Evolutionary conservation across 2,113 vertebrate species (phyloP), one percentile per base, ranked within the genome.

Genomic region (Psilopsiagon aymara): DNA sequence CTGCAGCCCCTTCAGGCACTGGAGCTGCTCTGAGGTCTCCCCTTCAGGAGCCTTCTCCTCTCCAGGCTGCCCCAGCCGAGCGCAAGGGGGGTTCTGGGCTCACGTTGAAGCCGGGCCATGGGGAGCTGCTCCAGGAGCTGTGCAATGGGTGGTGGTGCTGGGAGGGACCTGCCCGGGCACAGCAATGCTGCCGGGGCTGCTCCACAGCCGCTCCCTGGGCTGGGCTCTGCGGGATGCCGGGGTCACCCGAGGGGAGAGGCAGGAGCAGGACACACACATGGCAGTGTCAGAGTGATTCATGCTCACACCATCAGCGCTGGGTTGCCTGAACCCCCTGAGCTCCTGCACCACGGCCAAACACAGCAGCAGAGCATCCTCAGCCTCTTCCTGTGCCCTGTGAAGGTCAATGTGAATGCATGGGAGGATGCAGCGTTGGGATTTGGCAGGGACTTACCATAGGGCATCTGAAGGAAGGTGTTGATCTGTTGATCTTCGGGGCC

Each of bases 371-470:
- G 23, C 5, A 8, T 3, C 37, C 39, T 46, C 53, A 33, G 63
- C 47, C 55, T 55, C 49, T 18, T 6, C 57, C 3, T 1, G 35
- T 4, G 0, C 49, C 62, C 20, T 5, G 0, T 8, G 41, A 29
- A 57, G 62, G 43, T 15, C 4, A 2, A 5, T 0, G 39, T 4
- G 8, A 5, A 6, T 3, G 69, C 12, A 16, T 25, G 33, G n/a
- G 69, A 59, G 44, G 76, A 23, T 31, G 62, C 19, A 15, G 55
- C 4, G 5, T 5, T 0, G 16, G 29, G 74, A 44, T 3, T 68
- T 63, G 47, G 73, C 67, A 74, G n/a, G n/a, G 73, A 1, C 20
- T 77, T 37, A 29, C 43, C 8, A 19, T 2, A 18, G 20, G 39
- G 33, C 15, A 4, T 5, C 74, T 21, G 41, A 37, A 67, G 60